Evolutionary conservation across 2,888 invertebrate species (phyloP), one percentile per base, ranked within the genome.

Genomic region (Mycalesis mineus): DNA sequence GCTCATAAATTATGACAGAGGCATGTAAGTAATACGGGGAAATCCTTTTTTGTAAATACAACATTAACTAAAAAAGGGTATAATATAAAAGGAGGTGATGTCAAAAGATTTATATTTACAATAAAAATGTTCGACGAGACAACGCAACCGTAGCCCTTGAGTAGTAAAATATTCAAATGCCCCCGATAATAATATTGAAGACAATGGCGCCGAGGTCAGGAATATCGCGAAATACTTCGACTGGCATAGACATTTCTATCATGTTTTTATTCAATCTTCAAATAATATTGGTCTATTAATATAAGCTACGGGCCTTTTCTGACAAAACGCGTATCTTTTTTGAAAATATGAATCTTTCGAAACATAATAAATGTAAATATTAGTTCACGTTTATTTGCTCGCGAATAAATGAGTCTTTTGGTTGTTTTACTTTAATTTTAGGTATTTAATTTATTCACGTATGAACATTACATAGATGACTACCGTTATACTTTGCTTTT

Each of bases 81-180:
- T 51, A 50, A 58, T 42, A 53, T 40, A 48, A 57, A 58, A 57
- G 22, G 22, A 47, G 37, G 40, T 47, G 41, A 51, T 37, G 55
- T 36, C 17, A 42, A 55, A 17, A 55, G 51, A 59, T 51, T 41
- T 47, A 55, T 55, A 41, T 53, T 29, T 33, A 51, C 14, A 36
- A 40, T 39, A 50, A 55, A 55, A 55, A 50, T 44, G 42, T 54
- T 54, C 54, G 60, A 60, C 60, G 71, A 74, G 76, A 73, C 73
- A 67, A 69, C 67, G 70, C 75, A 69, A 68, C 65, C 67, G 69
- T 71, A 71, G 64, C 66, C 68, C 65, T 59, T 60, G 68, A 70
- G 73, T 70, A 65, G 69, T 75, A 75, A 79, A 79, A 76, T 80
- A 81, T 82, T 82, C 77, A 79, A 78, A 81, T 74, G 69, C 67